Evolutionary conservation across 2,113 vertebrate genomes (phyloP).

Genomic region (Cercocebus atys): DNA sequence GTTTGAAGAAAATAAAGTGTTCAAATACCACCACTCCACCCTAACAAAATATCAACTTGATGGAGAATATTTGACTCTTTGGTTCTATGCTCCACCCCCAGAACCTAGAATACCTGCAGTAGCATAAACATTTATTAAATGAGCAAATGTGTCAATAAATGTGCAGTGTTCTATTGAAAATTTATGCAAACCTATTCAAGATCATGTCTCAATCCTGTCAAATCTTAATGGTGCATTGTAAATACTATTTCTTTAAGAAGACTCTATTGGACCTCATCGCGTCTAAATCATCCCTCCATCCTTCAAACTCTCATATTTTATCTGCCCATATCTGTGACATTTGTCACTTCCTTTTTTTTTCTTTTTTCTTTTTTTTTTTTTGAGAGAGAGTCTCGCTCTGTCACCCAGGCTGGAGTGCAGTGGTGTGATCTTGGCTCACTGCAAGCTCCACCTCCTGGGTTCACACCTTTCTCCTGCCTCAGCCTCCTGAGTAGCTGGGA

Average conservation of each 20-base stretch:
- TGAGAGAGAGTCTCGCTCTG: too few relatives aligned
- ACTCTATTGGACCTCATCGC: neutral
- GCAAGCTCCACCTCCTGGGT: too few relatives aligned
- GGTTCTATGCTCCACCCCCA: neutral
- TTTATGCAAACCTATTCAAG: neutral
- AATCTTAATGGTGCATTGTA: neutral
- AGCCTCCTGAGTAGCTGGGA: too few relatives aligned
- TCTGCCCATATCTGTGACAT: neutral
- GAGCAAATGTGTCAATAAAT: neutral
- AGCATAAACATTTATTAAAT: neutral
- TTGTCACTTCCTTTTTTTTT: neutral
- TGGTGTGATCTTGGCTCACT: too few relatives aligned
- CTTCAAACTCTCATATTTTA: neutral
- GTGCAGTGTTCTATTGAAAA: neutral
- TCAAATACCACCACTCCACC: neutral
- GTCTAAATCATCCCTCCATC: neutral
- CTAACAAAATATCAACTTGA: neutral
- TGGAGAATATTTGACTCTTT: neutral
- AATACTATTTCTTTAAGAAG: neutral
- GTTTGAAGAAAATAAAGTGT: neutral
- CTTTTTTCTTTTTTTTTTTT: too few relatives aligned
- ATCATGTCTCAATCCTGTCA: neutral
- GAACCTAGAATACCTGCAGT: neutral
- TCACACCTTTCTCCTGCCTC: too few relatives aligned
- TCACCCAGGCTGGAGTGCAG: too few relatives aligned